Evolutionary conservation across 2,888 invertebrate species (phyloP).

Genomic region (Julus scandinavius): DNA sequence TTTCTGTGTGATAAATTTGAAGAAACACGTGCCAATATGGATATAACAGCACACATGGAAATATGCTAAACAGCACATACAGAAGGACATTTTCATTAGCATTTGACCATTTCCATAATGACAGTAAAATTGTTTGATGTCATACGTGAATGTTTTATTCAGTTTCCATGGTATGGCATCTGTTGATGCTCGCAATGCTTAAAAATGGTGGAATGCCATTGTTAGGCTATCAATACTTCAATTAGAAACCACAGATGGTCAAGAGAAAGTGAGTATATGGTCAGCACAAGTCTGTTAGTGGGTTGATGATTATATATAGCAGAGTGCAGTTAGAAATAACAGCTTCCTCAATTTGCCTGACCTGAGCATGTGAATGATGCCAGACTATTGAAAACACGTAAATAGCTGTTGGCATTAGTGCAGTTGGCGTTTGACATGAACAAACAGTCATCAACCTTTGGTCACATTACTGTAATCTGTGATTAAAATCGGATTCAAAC

Average conservation of each 20-base stretch:
- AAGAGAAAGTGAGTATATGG: too few species aligned
- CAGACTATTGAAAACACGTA: not conserved
- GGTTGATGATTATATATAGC: not conserved
- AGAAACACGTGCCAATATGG: too few species aligned
- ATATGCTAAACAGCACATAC: too few species aligned
- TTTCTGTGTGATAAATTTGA: too few species aligned
- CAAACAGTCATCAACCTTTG: not conserved
- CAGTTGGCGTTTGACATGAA: not conserved
- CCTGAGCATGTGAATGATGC: not conserved
- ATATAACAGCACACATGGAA: too few species aligned
- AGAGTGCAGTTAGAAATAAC: not conserved
- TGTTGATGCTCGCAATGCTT: not conserved
- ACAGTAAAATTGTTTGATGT: not conserved
- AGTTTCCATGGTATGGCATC: not conserved
- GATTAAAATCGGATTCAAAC: too few species aligned
- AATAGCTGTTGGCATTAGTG: not conserved
- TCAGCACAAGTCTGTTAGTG: not conserved
- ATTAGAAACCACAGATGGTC: not conserved
- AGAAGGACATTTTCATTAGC: too few species aligned
- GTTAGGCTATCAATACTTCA: not conserved
- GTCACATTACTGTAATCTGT: not conserved
- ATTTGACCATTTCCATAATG: too few species aligned
- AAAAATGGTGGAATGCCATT: not conserved
- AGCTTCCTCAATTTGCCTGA: not conserved
- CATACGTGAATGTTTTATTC: not conserved